Evolutionary conservation across 1,140 invertebrate genomes (phyloP).

Genomic region (Pseudachorutes palmiensis): DNA sequence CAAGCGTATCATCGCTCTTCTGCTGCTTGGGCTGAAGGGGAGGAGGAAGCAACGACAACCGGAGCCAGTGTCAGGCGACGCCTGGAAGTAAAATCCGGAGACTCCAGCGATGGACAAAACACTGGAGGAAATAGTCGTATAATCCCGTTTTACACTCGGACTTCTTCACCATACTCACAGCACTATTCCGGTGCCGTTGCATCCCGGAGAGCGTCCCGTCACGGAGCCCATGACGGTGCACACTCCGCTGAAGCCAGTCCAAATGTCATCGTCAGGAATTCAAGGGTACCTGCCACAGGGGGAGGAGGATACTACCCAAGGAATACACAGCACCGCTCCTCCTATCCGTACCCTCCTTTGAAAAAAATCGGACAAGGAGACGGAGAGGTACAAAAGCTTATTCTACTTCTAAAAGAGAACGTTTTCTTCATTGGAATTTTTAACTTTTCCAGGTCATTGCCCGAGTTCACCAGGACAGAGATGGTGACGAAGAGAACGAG

Average conservation of each 20-base stretch:
- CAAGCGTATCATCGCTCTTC: slow-evolving; percentile 29
- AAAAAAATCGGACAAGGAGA: slow-evolving; percentile 31
- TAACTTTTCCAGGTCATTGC: slow-evolving; percentile 31
- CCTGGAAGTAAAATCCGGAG: slow-evolving; percentile 36
- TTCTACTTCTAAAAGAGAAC: too few relatives aligned
- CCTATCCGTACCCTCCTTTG: slow-evolving; percentile 32
- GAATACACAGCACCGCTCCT: background rate
- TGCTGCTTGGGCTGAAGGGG: slow-evolving; percentile 35
- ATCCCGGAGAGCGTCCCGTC: background rate
- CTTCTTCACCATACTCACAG: background rate
- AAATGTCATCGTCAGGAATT: background rate
- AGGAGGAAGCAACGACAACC: background rate
- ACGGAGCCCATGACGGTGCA: background rate
- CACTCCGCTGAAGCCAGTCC: too few relatives aligned
- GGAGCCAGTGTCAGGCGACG: background rate
- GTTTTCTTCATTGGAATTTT: background rate
- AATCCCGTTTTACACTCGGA: background rate
- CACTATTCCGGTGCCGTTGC: background rate
- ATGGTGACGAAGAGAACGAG: slow-evolving; percentile 16
- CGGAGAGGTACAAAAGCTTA: slow-evolving; percentile 25
- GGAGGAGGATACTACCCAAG: slow-evolving; percentile 16
- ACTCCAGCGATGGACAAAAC: too few relatives aligned
- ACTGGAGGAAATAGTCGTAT: background rate
- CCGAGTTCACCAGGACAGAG: slow-evolving; percentile 31
- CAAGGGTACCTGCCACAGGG: slow-evolving; percentile 31